Evolutionary conservation across 2,113 vertebrate species (phyloP).

Genomic region (Amphiprion ocellaris): DNA sequence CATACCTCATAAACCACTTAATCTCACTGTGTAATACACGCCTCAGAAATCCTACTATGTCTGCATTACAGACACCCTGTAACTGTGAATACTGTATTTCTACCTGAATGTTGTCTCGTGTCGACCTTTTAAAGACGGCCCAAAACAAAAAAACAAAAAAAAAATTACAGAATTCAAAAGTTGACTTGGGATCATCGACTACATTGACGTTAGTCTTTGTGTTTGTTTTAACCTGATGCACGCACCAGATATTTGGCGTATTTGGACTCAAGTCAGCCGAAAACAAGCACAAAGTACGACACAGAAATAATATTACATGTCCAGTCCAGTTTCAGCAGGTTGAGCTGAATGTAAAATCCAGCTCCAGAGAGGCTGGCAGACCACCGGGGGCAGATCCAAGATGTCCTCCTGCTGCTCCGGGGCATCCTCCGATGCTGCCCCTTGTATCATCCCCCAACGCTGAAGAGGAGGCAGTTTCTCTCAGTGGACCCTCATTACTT

Average conservation of each 20-base stretch:
- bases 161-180: constrained; percentile 6
- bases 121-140: neutral
- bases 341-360: neutral
- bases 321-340: constrained; percentile 1
- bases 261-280: too few relatives aligned
- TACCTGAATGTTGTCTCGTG: neutral
- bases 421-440: neutral
- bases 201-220: neutral
- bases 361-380: constrained; percentile 19
- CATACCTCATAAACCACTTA: too few relatives aligned
- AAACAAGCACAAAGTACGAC: constrained; percentile 30
- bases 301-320: neutral
- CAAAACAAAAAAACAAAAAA: neutral
- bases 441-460: neutral
- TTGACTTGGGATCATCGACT: neutral
- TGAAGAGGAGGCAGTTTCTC: constrained; percentile 27
- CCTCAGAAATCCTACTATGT: too few relatives aligned
- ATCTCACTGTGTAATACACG: too few relatives aligned
- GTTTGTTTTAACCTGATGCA: constrained; percentile 19
- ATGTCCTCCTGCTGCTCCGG: neutral
- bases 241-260: too few relatives aligned
- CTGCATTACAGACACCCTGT: too few relatives aligned
- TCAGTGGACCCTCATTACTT: constrained; percentile 21
- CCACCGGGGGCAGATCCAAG: neutral
- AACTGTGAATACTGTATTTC: too few relatives aligned